Conservation (phyloP, 2,113 vertebrate genomes). For the Noturus placidus region DNA sequence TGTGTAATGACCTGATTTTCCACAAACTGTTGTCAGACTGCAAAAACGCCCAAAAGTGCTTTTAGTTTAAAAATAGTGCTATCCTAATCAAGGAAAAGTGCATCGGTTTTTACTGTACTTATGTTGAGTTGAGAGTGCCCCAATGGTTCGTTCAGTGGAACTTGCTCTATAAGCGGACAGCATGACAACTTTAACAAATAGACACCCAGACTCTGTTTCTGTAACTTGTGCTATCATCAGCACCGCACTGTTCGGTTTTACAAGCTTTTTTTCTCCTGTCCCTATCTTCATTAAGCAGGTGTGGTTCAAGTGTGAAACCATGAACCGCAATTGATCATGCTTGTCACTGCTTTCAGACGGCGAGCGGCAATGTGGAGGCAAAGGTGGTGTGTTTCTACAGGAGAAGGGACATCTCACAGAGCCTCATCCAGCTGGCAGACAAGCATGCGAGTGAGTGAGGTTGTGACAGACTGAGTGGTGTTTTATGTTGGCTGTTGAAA, state of each 20-base stretch:
- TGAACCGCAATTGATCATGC: conserved; percentile 31
- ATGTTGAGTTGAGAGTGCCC: neutral
- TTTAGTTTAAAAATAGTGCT: no score
- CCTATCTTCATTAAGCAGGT: conserved; percentile 13
- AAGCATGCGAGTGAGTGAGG: conserved; percentile 89
- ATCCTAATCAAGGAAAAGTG: neutral
- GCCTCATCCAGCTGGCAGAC: conserved; percentile 96
- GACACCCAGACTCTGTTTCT: neutral
- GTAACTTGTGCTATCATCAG: neutral
- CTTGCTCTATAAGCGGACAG: neutral
- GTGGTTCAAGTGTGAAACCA: conserved; percentile 2
- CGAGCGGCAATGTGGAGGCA: conserved; percentile 95
- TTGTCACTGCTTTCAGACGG: conserved; percentile 79
- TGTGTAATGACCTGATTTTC: neutral
- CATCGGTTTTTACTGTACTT: conserved; percentile 7
- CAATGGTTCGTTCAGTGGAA: neutral
- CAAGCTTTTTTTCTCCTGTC: neutral
- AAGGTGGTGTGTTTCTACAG: conserved; percentile 99
- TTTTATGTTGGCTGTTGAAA: neutral
- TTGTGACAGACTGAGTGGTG: neutral
- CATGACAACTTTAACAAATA: neutral
- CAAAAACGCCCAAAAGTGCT: neutral
- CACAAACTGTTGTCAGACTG: neutral
- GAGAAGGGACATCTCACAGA: conserved; percentile 95
- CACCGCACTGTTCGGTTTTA: neutral